Evolutionary conservation across 2,888 invertebrate genomes (phyloP), one percentile per base, ranked within the genome.

Genomic region (Caenorhabditis sp.): DNA sequence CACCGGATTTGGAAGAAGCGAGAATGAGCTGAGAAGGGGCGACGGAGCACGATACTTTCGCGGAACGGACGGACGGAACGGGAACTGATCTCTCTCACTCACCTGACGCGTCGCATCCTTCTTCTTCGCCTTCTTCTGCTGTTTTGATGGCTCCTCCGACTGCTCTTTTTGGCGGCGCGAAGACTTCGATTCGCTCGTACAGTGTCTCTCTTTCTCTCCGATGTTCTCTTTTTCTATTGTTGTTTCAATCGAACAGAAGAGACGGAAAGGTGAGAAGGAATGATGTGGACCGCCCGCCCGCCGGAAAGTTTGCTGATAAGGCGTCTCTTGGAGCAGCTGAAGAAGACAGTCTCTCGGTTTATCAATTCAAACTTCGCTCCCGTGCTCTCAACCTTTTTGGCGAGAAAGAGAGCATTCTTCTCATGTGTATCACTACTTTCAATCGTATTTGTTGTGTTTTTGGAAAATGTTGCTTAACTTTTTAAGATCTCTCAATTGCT

Each of bases 1-100:
- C 76, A 76, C 67, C 76, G 76, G 76, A 76, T 76, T 76, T 76
- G 76, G 76, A 56, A n/a, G n/a, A n/a, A 56, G 44, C 40, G 44
- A 61, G 65, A 58, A 58, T n/a, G n/a, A n/a, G n/a, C n/a, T n/a
- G n/a, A n/a, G n/a, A 61, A 11, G 64, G 56, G 64, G 56, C 55
- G 40, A 6, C 60, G 15, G 69, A 72, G 74, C 74, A 74, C 74
- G 74, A 74, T 67, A 65, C 65, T 56, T 60, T 40, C 35, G 1
- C 18, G 18, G 37, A 18, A 9, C 11, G 32, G 18, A 3, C 20
- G 6, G 20, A 44, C 51, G 65, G 65, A 65, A 74, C 58, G 65
- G 74, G 64, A 51, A 67, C 32, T 32, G 32, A 32, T 4, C 4
- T n/a, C n/a, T n/a, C n/a, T n/a, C 5, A 32, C 74, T 67, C 74